A percentile compares a stretch with the other conserved stretches of the same genome.
These are phyloP conservation scores for Agriopis aurantiaria DNA, from an alignment of 2,888 invertebrate genomes.

Conservation along the genomic window DNA sequence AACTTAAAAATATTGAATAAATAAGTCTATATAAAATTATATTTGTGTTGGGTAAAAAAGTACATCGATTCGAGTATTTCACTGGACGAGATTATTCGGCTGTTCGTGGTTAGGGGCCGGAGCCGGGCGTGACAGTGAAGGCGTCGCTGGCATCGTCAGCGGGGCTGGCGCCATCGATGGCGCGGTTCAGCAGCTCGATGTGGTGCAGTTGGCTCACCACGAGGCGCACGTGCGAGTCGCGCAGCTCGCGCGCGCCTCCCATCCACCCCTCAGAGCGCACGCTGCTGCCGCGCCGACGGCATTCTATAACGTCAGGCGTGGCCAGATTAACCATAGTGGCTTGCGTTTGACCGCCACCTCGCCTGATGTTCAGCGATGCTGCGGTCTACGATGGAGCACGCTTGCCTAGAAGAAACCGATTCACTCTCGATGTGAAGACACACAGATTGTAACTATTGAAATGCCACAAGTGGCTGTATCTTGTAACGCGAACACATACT, in stretches of 20 bases:
- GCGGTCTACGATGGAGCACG: too few relatives aligned
- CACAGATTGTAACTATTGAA: too few relatives aligned
- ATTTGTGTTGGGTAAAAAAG: too few relatives aligned
- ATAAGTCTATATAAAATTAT: too few relatives aligned
- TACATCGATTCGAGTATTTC: not conserved
- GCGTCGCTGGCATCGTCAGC: not conserved
- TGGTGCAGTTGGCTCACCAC: conserved; percentile 67
- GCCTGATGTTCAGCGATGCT: too few relatives aligned
- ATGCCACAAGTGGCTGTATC: too few relatives aligned
- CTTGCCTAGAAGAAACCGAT: too few relatives aligned
- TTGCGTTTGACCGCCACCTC: too few relatives aligned
- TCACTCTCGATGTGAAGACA: too few relatives aligned
- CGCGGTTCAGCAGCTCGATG: conserved; percentile 66
- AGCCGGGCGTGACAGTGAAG: not conserved
- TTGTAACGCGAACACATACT: too few relatives aligned
- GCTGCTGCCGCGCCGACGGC: conserved; percentile 7
- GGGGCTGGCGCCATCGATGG: conserved; percentile 53
- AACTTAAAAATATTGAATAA: too few relatives aligned
- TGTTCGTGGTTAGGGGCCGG: not conserved
- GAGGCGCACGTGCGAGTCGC: conserved; percentile 68
- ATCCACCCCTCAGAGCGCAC: conserved; percentile 49
- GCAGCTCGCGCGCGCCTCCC: conserved; percentile 63
- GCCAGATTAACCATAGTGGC: too few relatives aligned
- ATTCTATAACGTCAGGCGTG: not conserved
- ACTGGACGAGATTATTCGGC: not conserved